phyloP scores from a whole-genome alignment of 2,888 invertebrate species.

The Trilocha varians region DNA sequence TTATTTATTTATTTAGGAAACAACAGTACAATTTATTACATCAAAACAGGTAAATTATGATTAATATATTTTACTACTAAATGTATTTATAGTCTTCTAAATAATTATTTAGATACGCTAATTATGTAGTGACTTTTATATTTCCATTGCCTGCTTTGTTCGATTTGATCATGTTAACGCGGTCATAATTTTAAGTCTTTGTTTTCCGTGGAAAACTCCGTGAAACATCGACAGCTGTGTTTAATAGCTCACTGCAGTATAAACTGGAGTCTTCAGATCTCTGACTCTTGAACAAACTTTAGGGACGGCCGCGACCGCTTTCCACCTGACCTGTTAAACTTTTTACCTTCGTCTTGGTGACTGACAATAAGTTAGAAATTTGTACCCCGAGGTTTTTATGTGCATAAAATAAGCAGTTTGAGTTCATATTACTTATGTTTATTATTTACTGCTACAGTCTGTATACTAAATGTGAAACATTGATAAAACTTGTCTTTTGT shows the following conservation, averaged over 20 bases:
- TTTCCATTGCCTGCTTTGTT: too few relatives aligned
- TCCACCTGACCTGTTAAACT: constrained; percentile 11
- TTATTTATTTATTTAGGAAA: too few relatives aligned
- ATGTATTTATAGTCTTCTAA: too few relatives aligned
- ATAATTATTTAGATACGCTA: too few relatives aligned
- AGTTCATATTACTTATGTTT: constrained; percentile 9
- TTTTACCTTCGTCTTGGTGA: not conserved
- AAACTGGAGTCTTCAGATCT: constrained; percentile 4
- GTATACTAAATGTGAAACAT: too few relatives aligned
- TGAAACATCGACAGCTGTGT: constrained; percentile 8
- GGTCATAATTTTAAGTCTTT: too few relatives aligned
- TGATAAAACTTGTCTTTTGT: too few relatives aligned
- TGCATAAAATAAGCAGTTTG: constrained; percentile 10
- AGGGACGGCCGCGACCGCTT: constrained; percentile 9
- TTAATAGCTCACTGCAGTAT: constrained; percentile 6
- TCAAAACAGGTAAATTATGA: too few relatives aligned
- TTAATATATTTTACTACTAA: too few relatives aligned
- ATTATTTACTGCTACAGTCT: not conserved
- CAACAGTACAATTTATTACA: too few relatives aligned
- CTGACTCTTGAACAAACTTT: constrained; percentile 3
- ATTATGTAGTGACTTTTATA: too few relatives aligned
- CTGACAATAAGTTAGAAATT: not conserved
- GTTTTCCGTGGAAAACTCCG: constrained; percentile 7
- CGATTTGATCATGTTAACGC: too few relatives aligned
- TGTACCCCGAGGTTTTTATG: not conserved